Base-by-base conservation (phyloP, 1,140 invertebrate genomes). In the Aphaenogaster rudis region DNA sequence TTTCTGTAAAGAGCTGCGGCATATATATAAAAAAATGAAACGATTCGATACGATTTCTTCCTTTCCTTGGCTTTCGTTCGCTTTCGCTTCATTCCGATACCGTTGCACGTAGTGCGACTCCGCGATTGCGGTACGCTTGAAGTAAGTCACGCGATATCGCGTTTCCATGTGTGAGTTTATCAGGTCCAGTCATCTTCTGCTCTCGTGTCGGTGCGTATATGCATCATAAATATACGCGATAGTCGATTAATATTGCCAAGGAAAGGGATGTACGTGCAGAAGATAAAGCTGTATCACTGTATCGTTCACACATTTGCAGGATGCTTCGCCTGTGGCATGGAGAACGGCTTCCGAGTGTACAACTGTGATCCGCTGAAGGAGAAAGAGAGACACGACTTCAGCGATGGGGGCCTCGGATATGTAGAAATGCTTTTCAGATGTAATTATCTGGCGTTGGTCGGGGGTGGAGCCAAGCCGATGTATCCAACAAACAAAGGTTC, bases 371-470 rank as follows among this genome's bases (percentile, higher is more conserved):
- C 99, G 15, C 95, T 99, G 64, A 99, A 99, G 95, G 98, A 99
- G 95, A 99, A 99, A 96, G 98, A 99, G 95, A 96, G 98, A 88
- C 98, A 99, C 96, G 98, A 98, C 94, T 98, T 98, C 94, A 96
- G 97, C 50, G 97, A 98, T 96, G 99, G 98, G 78, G 99, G 99
- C 8, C 96, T 99, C 66, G 97, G 98, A 84, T 98, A 98, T 94
- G 98, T 99, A 13, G 99, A 99, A 96, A 99, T 99, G 99, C 96
- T 99, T 11, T 99, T 99, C 95, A 96, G 99, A 80, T 99, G 99
- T 95, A 99, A 99, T 96, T 99, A 99, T 96, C 96, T 99, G 93
- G 99, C 99, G 15, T 95, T 99, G 59, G 98, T 99, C 79, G 99
- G 99, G 66, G 99, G 99, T 88, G 99, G 99, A 67, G 96, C 97